phyloP scores from a whole-genome alignment of 1,140 invertebrate genomes.

The Conus ventricosus region DNA sequence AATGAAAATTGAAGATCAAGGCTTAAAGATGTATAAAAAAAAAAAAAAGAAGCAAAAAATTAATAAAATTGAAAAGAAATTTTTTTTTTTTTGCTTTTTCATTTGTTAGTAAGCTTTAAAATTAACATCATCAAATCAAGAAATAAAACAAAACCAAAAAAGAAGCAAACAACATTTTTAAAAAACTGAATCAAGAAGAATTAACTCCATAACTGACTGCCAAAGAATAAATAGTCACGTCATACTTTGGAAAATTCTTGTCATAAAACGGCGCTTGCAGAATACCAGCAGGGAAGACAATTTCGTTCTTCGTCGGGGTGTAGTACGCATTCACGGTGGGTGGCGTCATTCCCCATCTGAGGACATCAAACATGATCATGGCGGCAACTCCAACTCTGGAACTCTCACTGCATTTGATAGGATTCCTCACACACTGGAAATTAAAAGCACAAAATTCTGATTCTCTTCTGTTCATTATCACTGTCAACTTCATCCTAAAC shows the following conservation, averaged over 20 bases:
- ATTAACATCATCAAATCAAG: not conserved
- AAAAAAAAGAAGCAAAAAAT: not conserved
- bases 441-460: no score
- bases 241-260: constrained; percentile 85
- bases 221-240: no score
- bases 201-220: no score
- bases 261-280: constrained; percentile 92
- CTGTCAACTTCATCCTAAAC: no score
- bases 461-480: no score
- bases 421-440: no score
- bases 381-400: no score
- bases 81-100: no score
- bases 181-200: no score
- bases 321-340: constrained; percentile 74
- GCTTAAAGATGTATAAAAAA: not conserved
- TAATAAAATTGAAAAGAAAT: not conserved
- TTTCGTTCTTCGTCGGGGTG: constrained; percentile 70
- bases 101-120: not conserved
- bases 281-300: constrained; percentile 93
- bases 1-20: no score
- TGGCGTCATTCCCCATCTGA: constrained; percentile 80
- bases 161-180: not conserved
- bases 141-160: not conserved
- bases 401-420: no score
- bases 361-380: not conserved